Evolutionary conservation across 2,113 vertebrate species (phyloP).

Genomic region (Emberiza fucata): DNA sequence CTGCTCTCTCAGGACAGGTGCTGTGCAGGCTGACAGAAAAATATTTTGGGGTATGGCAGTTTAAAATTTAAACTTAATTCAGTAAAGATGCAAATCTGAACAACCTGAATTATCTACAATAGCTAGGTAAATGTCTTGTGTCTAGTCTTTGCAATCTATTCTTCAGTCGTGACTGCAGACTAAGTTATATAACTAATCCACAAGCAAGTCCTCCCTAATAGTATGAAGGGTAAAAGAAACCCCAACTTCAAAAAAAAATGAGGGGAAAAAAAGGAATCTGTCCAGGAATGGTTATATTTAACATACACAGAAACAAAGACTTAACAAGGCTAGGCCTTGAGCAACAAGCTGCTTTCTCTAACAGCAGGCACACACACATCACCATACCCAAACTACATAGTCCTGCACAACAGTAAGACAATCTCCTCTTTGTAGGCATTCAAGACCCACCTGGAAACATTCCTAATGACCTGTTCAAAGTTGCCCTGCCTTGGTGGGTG

Average conservation of each 20-base stretch:
- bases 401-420: neutral
- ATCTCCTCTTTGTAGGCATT: neutral
- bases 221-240: neutral
- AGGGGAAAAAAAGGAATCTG: fast-evolving
- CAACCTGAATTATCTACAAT: neutral
- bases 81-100: neutral
- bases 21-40: neutral
- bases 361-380: neutral
- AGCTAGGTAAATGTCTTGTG: neutral
- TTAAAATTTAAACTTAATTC: neutral
- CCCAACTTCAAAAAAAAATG: fast-evolving
- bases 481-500: neutral
- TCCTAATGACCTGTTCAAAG: fast-evolving
- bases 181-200: neutral
- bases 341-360: neutral
- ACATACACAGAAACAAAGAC: neutral
- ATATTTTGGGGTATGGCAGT: neutral
- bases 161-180: neutral
- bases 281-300: neutral
- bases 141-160: neutral
- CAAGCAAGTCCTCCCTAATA: neutral
- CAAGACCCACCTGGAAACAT: fast-evolving
- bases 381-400: neutral
- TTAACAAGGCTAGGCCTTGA: neutral
- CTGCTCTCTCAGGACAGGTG: neutral